phyloP scores from a whole-genome alignment of 2,113 vertebrate species.

The Malurus melanocephalus region DNA sequence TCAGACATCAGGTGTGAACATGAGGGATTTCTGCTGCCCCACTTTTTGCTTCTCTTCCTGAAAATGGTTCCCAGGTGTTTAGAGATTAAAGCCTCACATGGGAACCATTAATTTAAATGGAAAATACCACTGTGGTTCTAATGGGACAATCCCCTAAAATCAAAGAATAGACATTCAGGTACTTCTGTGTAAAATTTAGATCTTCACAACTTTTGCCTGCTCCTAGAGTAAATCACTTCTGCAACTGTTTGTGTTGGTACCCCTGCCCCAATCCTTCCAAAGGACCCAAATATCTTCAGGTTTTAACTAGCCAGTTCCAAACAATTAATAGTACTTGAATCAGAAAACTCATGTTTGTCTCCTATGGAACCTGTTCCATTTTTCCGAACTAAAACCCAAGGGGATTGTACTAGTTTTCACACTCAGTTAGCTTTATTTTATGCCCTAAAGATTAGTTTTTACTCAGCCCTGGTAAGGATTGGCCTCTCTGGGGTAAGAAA shows the following conservation, averaged over 20 bases:
- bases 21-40: not conserved
- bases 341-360: not conserved
- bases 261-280: fast-evolving
- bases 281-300: not conserved
- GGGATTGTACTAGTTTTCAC: not conserved
- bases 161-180: not conserved
- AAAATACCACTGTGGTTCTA: not conserved
- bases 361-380: not conserved
- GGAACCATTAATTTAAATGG: not conserved
- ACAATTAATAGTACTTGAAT: not conserved
- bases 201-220: not conserved
- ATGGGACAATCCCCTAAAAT: not conserved
- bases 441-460: not conserved
- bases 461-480: not conserved
- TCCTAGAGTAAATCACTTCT: not conserved
- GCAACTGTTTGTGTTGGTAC: fast-evolving
- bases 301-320: not conserved
- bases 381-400: not conserved
- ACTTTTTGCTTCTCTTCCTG: not conserved
- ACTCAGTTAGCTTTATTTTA: not conserved
- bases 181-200: not conserved
- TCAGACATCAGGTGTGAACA: not conserved
- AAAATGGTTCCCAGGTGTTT: not conserved
- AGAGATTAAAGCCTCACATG: not conserved
- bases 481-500: not conserved